Conservation (phyloP, 2,888 invertebrate species). For the Plebejus melissa region DNA sequence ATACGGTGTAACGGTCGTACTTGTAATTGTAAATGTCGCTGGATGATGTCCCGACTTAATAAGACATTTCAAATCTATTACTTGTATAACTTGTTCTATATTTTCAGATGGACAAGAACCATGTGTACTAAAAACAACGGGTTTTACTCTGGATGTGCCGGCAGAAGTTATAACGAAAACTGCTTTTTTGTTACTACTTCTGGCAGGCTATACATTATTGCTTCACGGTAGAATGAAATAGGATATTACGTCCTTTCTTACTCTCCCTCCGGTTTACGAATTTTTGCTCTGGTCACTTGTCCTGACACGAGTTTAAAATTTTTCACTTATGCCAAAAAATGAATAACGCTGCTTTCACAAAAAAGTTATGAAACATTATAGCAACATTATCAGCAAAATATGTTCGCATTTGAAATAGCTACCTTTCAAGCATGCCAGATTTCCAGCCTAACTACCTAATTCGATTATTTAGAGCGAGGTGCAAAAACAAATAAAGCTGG, state of each 20-base stretch:
- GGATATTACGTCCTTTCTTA: too few relatives aligned
- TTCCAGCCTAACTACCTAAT: not conserved
- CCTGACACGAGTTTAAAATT: too few relatives aligned
- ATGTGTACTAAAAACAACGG: too few relatives aligned
- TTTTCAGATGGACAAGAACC: not conserved
- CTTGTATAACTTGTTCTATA: not conserved
- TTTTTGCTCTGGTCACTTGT: too few relatives aligned
- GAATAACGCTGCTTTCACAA: too few relatives aligned
- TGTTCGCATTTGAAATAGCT: not conserved
- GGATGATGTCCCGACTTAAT: constrained; percentile 20
- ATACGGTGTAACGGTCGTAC: constrained; percentile 11
- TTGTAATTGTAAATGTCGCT: constrained; percentile 27
- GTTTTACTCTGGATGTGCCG: not conserved
- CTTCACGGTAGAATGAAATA: too few relatives aligned
- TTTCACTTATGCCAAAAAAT: too few relatives aligned
- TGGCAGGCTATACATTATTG: too few relatives aligned
- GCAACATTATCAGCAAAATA: too few relatives aligned
- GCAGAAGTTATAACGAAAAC: not conserved
- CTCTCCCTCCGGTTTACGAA: too few relatives aligned
- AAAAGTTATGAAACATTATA: too few relatives aligned
- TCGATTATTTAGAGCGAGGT: not conserved
- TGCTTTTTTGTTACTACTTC: too few relatives aligned
- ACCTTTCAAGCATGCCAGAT: not conserved
- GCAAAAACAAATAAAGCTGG: not conserved
- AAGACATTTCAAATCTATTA: constrained; percentile 19